Evolutionary conservation across 2,797 vertebrate species (phyloP).

Genomic region (Notolepis coatsorum): DNA sequence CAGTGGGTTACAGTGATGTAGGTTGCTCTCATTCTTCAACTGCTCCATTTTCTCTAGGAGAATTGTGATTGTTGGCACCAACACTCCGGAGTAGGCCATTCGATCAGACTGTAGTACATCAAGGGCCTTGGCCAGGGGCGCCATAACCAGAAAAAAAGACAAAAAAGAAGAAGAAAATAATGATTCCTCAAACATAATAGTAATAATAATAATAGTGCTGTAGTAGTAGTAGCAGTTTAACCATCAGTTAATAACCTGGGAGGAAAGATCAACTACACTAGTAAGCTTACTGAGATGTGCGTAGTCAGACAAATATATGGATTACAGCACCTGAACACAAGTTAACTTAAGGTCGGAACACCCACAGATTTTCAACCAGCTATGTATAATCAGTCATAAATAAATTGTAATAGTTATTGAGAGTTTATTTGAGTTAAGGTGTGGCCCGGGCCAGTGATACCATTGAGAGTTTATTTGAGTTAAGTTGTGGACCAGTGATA

Average conservation of each 20-base stretch:
- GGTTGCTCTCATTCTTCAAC: conserved; percentile 9
- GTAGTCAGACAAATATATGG: conserved; percentile 15
- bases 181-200: not conserved
- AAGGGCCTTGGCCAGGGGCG: conserved; percentile 21
- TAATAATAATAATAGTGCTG: not conserved
- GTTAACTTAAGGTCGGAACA: no score
- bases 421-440: no score
- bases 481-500: no score
- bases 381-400: no score
- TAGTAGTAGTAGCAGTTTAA: conserved; percentile 1
- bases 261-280: not conserved
- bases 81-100: conserved; percentile 22
- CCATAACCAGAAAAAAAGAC: conserved; percentile 7
- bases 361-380: no score
- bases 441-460: no score
- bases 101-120: conserved; percentile 17
- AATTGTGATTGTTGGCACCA: conserved; percentile 33
- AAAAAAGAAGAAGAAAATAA: not conserved
- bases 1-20: conserved; percentile 24
- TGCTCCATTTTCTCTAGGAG: conserved; percentile 19
- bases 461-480: no score
- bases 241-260: not conserved
- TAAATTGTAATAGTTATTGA: no score
- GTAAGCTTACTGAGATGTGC: not conserved
- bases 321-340: conserved; percentile 19